These are phyloP conservation scores for Drosophila ohnishii DNA, from an alignment of 1,140 invertebrate species.

Conservation along the genomic window DNA sequence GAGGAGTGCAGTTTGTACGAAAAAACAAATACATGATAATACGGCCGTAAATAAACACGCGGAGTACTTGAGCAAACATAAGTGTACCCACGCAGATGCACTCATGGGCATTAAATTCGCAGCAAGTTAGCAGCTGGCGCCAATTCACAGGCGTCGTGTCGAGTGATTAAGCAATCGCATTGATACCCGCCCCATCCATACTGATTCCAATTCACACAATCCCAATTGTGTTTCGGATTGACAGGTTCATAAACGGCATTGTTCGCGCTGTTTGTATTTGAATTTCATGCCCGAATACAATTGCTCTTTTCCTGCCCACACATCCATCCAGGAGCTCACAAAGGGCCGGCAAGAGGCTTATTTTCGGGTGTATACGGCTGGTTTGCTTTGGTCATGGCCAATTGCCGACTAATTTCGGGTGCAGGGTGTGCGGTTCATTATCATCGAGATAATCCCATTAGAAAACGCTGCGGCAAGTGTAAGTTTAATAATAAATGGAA, in stretches of 20 bases:
- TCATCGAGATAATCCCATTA: conserved; percentile 65
- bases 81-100: conserved; percentile 49
- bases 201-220: conserved; percentile 67
- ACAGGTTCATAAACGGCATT: conserved; percentile 80
- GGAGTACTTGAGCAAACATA: conserved; percentile 31
- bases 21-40: conserved; percentile 32
- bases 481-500: conserved; percentile 23
- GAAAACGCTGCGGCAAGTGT: conserved; percentile 59
- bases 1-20: conserved; percentile 17
- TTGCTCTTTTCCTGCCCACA: conserved; percentile 73
- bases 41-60: conserved; percentile 12
- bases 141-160: conserved; percentile 60
- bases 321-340: conserved; percentile 51
- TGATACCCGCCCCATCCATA: conserved; percentile 52
- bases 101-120: conserved; percentile 51
- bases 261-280: conserved; percentile 78
- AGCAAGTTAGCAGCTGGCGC: conserved; percentile 74
- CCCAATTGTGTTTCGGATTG: conserved; percentile 75
- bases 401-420: conserved; percentile 45
- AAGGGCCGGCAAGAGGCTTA: conserved; percentile 59
- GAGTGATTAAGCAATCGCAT: conserved; percentile 74
- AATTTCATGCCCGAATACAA: conserved; percentile 76
- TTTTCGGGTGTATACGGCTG: conserved; percentile 62
- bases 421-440: conserved; percentile 70
- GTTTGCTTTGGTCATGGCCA: conserved; percentile 65